phyloP scores from a whole-genome alignment of 2,797 vertebrate species.

The Phrynocephalus vlangalii region DNA sequence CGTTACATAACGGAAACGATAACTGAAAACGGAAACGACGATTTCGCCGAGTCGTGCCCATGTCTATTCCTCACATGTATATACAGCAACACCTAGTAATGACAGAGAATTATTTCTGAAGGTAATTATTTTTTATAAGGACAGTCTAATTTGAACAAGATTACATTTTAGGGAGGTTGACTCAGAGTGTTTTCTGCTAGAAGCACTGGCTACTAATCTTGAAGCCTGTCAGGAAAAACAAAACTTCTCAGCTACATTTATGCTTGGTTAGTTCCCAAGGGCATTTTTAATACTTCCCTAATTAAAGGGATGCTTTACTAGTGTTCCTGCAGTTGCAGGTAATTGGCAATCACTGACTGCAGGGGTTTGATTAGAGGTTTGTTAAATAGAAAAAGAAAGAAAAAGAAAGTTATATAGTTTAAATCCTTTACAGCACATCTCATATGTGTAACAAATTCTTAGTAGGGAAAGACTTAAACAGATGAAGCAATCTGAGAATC shows the following conservation, averaged over 20 bases:
- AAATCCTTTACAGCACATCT: constrained; percentile 43
- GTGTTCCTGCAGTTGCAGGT: constrained; percentile 69
- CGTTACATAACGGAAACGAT: too few relatives aligned
- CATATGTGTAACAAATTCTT: constrained; percentile 51
- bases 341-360: constrained; percentile 72
- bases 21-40: too few relatives aligned
- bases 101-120: constrained; percentile 3
- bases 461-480: constrained; percentile 36
- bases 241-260: constrained; percentile 58
- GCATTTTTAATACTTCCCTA: constrained; percentile 64
- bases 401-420: neutral
- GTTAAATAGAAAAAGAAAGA: constrained; percentile 18
- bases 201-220: constrained; percentile 22
- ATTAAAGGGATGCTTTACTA: constrained; percentile 66
- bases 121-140: neutral
- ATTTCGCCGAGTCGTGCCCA: too few relatives aligned
- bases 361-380: constrained; percentile 65
- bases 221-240: constrained; percentile 46
- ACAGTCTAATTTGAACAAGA: constrained; percentile 45
- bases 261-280: constrained; percentile 58
- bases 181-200: constrained; percentile 34
- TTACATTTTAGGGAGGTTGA: constrained; percentile 23
- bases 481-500: neutral
- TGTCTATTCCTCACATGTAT: too few relatives aligned
- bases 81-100: neutral